Percentiles rank a stretch among this genome's conserved stretches.
phyloP scores from a whole-genome alignment of 2,113 vertebrate genomes.

The Stegastes partitus region DNA sequence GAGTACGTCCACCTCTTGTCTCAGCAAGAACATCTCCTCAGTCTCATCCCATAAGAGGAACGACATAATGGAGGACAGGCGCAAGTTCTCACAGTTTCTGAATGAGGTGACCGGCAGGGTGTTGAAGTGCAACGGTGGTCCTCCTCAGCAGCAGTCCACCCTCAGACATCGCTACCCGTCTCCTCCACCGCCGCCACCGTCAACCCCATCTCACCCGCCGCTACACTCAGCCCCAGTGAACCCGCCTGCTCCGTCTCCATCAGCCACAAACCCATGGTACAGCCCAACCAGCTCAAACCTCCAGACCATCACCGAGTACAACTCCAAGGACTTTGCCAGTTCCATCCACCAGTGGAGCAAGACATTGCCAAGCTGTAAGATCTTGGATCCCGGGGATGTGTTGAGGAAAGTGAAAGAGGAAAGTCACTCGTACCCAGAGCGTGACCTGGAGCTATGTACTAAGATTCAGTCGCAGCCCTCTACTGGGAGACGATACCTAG shows the following conservation, averaged over 20 bases:
- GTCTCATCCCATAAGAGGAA: constrained; percentile 72
- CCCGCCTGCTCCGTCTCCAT: neutral
- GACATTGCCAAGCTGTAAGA: constrained; percentile 73
- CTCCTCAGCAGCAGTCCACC: constrained; percentile 59
- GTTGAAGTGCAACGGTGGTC: constrained; percentile 84
- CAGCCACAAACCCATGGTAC: constrained; percentile 53
- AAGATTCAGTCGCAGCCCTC: constrained; percentile 71
- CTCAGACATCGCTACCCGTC: constrained; percentile 34
- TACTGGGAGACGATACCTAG: constrained; percentile 80
- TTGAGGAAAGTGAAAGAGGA: constrained; percentile 62
- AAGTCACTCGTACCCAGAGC: constrained; percentile 52
- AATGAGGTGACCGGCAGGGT: constrained; percentile 91
- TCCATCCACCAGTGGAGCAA: constrained; percentile 74
- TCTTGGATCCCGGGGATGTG: constrained; percentile 72
- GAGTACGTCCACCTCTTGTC: constrained; percentile 53
- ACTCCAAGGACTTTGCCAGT: constrained; percentile 56
- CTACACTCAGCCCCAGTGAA: constrained; percentile 42
- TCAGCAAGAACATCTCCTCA: constrained; percentile 70
- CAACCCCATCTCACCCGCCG: constrained; percentile 23
- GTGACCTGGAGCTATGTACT: constrained; percentile 58
- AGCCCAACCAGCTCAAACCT: constrained; percentile 58
- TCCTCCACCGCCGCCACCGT: constrained; percentile 40
- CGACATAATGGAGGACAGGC: constrained; percentile 84
- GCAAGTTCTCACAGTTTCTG: constrained; percentile 93
- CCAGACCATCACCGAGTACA: constrained; percentile 67